Evolutionary conservation across 2,797 vertebrate species (phyloP).

Genomic region (Parambassis ranga): DNA sequence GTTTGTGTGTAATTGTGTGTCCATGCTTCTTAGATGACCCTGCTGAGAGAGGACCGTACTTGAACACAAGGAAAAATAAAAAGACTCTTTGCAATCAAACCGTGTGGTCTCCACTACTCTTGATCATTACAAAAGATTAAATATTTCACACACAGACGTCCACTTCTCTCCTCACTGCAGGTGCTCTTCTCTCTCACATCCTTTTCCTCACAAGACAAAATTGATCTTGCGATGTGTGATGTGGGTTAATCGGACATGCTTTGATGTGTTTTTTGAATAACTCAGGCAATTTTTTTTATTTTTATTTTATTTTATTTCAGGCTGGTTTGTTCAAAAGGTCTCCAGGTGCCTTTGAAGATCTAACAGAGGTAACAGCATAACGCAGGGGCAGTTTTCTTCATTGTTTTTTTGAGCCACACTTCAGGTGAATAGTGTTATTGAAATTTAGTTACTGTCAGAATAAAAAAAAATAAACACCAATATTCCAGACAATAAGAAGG

Average conservation of each 20-base stretch:
- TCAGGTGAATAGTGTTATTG: not conserved
- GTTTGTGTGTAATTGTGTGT: constrained; percentile 81
- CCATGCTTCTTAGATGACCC: constrained; percentile 78
- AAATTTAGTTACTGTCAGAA: no score
- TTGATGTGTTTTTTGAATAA: constrained; percentile 17
- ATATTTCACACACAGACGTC: not conserved
- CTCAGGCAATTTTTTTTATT: no score
- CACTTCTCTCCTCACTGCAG: not conserved
- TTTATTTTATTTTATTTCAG: constrained; percentile 4
- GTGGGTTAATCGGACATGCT: constrained; percentile 3
- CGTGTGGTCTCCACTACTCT: constrained; percentile 21
- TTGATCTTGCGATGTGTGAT: not conserved
- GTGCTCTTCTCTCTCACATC: not conserved
- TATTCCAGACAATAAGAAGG: no score
- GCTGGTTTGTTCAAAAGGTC: constrained; percentile 5
- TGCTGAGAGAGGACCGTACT: constrained; percentile 77
- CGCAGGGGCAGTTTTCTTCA: constrained; percentile 1
- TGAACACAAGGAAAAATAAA: constrained; percentile 77
- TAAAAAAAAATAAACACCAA: no score
- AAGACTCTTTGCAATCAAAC: constrained; percentile 78
- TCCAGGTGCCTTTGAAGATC: constrained; percentile 33
- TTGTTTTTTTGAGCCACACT: not conserved
- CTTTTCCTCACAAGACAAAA: not conserved
- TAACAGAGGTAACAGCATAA: constrained; percentile 2
- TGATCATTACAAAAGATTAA: not conserved